Base-by-base conservation (phyloP, 1,140 invertebrate genomes). In the Drosophila tristis region DNA sequence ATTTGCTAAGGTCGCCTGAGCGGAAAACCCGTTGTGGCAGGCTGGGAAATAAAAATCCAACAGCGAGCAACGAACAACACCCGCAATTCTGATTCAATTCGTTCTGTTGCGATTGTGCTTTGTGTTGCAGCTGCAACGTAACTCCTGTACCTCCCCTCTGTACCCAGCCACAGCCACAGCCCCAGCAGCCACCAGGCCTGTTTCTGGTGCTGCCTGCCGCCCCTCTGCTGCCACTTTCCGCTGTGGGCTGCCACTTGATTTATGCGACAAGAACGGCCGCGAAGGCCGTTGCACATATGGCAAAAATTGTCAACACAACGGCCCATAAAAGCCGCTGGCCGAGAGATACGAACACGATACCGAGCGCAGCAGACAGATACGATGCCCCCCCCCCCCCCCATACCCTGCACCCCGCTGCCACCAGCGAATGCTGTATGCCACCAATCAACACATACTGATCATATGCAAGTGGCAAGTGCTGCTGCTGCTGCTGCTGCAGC, bases 391-490 rank as follows among this genome's bases (percentile, higher is more conserved):
- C 9, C 16, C 16, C 20, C 20, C 35, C 11, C 11, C 35, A 13
- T 5, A 4, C 1, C 11, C 11, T 11, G 11, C 13, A 0, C 35
- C 11, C 11, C 35, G 6, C 1, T 39, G 35, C 31, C 3, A 9
- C 8, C 31, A 31, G 31, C 31, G 31, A 31, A 39, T 39, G 35
- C 13, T 31, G 35, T 48, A 44, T 35, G 31, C 29, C 60, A 78
- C 70, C 80, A 87, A 87, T 82, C 79, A 87, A 89, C 82, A 87
- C 74, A 70, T 82, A 79, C 86, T 89, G 82, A 87, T 87, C 82
- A 82, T 87, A 89, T 87, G 82, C 82, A 87, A 87, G 73, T 68
- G 82, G 78, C 71, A 80, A 77, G 78, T 85, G n/a, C n/a, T n/a
- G n/a, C n/a, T n/a, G n/a, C n/a, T n/a, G n/a, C n/a, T n/a, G n/a